phyloP scores from a whole-genome alignment of 2,113 vertebrate species.

The Hippolais icterina region DNA sequence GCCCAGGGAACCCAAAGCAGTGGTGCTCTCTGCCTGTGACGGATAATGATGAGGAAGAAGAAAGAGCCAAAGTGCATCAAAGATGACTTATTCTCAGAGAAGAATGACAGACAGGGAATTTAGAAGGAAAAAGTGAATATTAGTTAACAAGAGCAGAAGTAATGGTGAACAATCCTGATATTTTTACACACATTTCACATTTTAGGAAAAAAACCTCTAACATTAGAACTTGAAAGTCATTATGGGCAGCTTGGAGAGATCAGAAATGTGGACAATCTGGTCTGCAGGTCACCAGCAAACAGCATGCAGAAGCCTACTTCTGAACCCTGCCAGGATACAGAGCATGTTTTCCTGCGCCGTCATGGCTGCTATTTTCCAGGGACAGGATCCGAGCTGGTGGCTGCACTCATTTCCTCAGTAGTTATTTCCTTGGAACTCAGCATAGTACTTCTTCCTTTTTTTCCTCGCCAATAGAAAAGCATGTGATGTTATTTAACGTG shows the following conservation, averaged over 20 bases:
- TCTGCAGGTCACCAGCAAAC: neutral
- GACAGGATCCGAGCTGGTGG: neutral
- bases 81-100: neutral
- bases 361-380: neutral
- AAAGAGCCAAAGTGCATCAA: neutral
- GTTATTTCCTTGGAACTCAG: conserved; percentile 30
- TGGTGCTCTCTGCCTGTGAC: neutral
- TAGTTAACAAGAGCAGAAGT: neutral
- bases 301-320: neutral
- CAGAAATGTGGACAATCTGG: neutral
- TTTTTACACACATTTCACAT: neutral
- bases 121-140: neutral
- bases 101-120: neutral
- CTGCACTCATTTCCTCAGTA: conserved; percentile 9
- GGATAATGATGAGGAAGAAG: neutral
- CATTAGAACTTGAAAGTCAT: neutral
- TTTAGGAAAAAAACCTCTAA: neutral
- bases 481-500: conserved; percentile 41
- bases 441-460: neutral
- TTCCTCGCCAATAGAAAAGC: neutral
- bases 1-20: accelerated
- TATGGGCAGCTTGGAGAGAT: neutral
- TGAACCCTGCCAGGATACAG: neutral
- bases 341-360: neutral
- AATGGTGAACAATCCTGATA: neutral